A percentile compares a stretch with the other conserved stretches of the same genome.
These are phyloP conservation scores for Syndactyla subalaris DNA, from an alignment of 2,797 vertebrate genomes.

Conservation along the genomic window DNA sequence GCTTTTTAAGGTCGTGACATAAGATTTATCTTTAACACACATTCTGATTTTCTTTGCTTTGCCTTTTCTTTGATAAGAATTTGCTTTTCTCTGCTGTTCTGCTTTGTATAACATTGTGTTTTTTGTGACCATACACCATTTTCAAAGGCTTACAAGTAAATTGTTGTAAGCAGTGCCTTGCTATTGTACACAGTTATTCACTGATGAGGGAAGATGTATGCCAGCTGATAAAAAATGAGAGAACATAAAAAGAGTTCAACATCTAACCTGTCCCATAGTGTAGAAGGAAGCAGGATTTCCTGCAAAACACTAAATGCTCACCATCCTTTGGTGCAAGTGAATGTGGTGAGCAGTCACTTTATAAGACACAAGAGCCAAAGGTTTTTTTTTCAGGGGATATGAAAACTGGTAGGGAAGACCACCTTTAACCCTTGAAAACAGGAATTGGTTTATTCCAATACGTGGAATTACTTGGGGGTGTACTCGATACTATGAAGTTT, in stretches of 20 bases:
- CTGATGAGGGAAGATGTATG: neutral
- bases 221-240: neutral
- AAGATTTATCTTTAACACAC: constrained; percentile 51
- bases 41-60: constrained; percentile 48
- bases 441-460: neutral
- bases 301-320: neutral
- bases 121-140: neutral
- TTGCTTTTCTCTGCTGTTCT: neutral
- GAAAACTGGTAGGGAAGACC: neutral
- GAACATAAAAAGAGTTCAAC: neutral
- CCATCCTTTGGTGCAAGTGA: neutral
- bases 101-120: neutral
- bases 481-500: neutral
- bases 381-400: neutral
- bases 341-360: neutral
- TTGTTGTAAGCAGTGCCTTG: neutral
- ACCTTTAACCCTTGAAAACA: neutral
- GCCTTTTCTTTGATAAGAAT: constrained; percentile 39
- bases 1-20: neutral
- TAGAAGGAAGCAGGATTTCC: neutral
- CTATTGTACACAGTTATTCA: neutral
- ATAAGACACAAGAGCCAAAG: neutral
- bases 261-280: neutral
- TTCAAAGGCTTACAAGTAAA: neutral
- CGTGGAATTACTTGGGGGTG: neutral